A percentile compares a stretch with the other conserved stretches of the same genome.
Evolutionary conservation across 1,140 invertebrate genomes (phyloP).

Genomic region (Nymphalis io): DNA sequence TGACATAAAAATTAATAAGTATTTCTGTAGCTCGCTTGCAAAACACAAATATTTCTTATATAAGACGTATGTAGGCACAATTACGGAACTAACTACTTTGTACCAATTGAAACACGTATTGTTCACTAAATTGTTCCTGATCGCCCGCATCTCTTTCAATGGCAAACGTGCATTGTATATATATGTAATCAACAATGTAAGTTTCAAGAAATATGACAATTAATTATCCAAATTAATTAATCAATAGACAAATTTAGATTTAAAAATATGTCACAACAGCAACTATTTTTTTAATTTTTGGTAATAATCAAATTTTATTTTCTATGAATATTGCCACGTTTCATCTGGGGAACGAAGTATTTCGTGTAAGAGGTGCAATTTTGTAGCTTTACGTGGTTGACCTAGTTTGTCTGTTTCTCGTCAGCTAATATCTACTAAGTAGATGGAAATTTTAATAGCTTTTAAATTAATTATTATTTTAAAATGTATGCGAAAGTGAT

Average conservation of each 20-base stretch:
- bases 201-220: background rate
- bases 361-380: slow-evolving; percentile 6
- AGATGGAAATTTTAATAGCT: slow-evolving; percentile 9
- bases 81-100: slow-evolving; percentile 25
- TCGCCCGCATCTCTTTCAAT: slow-evolving; percentile 25
- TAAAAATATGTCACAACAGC: too few species aligned
- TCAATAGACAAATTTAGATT: too few species aligned
- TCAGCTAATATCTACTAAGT: slow-evolving; percentile 7
- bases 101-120: slow-evolving; percentile 23
- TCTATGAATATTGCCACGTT: background rate
- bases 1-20: too few species aligned
- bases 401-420: slow-evolving; percentile 7
- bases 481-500: background rate
- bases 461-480: background rate
- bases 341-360: slow-evolving; percentile 5
- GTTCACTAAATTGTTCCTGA: slow-evolving; percentile 26
- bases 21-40: too few species aligned
- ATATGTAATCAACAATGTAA: background rate
- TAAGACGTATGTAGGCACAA: slow-evolving; percentile 8
- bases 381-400: slow-evolving; percentile 10
- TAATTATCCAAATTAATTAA: too few species aligned
- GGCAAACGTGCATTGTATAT: slow-evolving; percentile 4
- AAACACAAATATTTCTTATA: background rate
- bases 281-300: too few species aligned
- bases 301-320: background rate